These are phyloP conservation scores for Thryonomys swinderianus DNA, from an alignment of 2,113 vertebrate species.

Conservation along the genomic window DNA sequence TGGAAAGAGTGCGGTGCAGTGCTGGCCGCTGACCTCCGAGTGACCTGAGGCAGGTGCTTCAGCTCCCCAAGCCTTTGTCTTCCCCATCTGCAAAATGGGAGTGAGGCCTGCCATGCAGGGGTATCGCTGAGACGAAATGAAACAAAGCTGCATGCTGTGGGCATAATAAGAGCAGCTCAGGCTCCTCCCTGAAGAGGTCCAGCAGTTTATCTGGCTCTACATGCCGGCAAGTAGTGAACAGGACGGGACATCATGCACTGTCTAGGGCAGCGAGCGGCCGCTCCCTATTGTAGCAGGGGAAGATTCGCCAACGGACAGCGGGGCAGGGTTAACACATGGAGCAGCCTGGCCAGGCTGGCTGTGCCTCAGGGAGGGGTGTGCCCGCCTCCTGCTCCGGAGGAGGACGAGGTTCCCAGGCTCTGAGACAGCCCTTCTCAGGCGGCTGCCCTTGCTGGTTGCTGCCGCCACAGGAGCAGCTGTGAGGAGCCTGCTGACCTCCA, in stretches of 20 bases:
- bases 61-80: not conserved
- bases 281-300: not conserved
- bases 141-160: accelerated
- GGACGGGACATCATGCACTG: accelerated
- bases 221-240: too few species aligned
- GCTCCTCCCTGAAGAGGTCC: not conserved
- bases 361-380: not conserved
- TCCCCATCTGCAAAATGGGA: not conserved
- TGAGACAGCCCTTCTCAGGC: not conserved
- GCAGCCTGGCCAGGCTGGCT: not conserved
- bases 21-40: not conserved
- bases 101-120: not conserved
- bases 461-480: not conserved
- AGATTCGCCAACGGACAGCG: not conserved
- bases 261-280: not conserved
- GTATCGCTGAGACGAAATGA: not conserved
- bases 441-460: not conserved
- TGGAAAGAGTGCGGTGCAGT: too few species aligned
- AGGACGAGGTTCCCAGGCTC: not conserved
- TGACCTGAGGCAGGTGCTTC: not conserved
- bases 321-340: not conserved
- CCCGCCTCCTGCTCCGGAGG: not conserved
- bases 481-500: not conserved
- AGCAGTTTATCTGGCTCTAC: not conserved
- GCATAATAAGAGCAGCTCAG: too few species aligned